Base-by-base conservation (phyloP, 2,888 invertebrate species). In the Opisthograptis luteolata region DNA sequence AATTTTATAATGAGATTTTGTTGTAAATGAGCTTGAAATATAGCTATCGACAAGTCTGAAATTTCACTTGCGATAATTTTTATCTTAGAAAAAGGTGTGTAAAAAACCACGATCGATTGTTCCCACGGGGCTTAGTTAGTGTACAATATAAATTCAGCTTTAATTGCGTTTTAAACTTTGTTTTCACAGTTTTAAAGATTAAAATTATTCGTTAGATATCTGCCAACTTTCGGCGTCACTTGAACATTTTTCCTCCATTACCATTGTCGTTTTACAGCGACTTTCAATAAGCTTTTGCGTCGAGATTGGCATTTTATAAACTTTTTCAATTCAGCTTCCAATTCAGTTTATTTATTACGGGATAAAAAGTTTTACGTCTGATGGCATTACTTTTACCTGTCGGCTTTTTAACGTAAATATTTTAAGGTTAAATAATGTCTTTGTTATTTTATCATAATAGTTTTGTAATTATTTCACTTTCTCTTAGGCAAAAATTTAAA, bases 211-310 rank as follows among this genome's bases (percentile, higher is more conserved):
- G 49, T 43, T 37, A 28, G 30, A 17, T n/a, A 17, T 6, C n/a
- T 39, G 30, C 14, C 30, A 43, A 58, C 55, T 63, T 64, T 59
- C 30, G 58, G 51, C 46, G 47, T 55, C 66, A 44, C 60, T 62
- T 63, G 50, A 43, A 40, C 57, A 62, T 61, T 68, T 68, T 61
- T 60, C 61, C 37, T 48, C 37, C 37, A 48, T 49, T 54, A 58
- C 62, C 59, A 59, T 65, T 65, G 60, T 59, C 67, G 61, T 66
- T 68, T 63, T 32, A 66, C 57, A 66, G 45, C 58, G 61, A 67
- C 55, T 67, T 70, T 64, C 63, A 72, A 70, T 70, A 66, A 68
- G 69, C 58, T 67, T 58, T 64, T 60, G 56, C 66, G 65, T 68
- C 57, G 59, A 51, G 64, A 64, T 64, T 63, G 62, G 59, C 61